Evolutionary conservation across 2,888 invertebrate species (phyloP), one percentile per base, ranked within the genome.

Genomic region (Dicycla oo): DNA sequence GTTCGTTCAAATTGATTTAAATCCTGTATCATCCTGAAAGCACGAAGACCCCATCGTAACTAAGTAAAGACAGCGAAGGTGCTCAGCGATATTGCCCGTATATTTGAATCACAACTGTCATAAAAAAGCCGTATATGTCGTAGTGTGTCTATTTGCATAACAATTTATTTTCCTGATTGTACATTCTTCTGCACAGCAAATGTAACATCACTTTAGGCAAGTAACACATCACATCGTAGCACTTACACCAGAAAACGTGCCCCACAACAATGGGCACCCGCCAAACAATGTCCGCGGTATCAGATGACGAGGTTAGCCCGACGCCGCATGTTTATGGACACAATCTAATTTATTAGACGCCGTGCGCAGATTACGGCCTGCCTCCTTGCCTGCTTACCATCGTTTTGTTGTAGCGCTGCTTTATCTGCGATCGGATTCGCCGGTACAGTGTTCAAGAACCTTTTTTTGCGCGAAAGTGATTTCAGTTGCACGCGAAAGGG

Each of bases 271-370:
- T 74, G 93, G 54, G 73, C 73, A 87, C 86, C 45, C 72, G 47
- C 62, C 65, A 61, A 85, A 88, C 92, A 90, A 91, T 88, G 91
- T 90, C 90, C 90, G 89, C 89, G 89, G 90, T 93, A 93, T 93
- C 91, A 92, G 93, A 93, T 93, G 93, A 92, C 93, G 92, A 91
- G 89, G 87, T 83, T 85, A 84, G 85, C 87, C 83, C 89, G 87
- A 88, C 90, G 88, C 89, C 88, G 92, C 93, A 91, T 92, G 93
- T 92, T 92, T 92, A 93, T 90, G 92, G 90, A 88, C 88, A 86
- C 89, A 87, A 88, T 91, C 92, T 93, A 92, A 93, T 94, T 94
- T 94, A 94, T 94, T 89, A 89, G 88, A 90, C 89, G 91, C 88
- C 89, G 85, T 69, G 81, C 83, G 83, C 84, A 89, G 89, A 90